These are phyloP conservation scores for Sphyrna mokarran DNA, from an alignment of 2,113 vertebrate species.

Conservation along the genomic window DNA sequence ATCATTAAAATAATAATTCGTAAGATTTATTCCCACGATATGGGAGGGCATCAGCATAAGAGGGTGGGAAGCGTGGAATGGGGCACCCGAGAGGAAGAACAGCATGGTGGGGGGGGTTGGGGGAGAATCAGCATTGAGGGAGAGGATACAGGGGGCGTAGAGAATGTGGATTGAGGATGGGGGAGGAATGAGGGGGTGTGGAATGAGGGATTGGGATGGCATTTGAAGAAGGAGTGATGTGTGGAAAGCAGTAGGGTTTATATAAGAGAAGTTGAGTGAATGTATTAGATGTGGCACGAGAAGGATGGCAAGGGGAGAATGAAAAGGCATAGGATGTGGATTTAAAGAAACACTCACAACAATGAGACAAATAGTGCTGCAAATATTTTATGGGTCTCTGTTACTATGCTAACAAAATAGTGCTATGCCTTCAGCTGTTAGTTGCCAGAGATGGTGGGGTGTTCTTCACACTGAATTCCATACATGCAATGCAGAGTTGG, in stretches of 20 bases:
- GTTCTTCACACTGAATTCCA: background rate
- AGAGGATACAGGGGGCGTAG: background rate
- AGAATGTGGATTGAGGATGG: background rate
- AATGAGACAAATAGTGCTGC: background rate
- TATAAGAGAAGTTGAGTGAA: background rate
- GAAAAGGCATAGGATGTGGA: background rate
- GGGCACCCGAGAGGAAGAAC: too few species aligned
- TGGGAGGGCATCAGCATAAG: too few species aligned
- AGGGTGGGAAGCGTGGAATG: too few species aligned
- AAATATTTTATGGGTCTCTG: background rate
- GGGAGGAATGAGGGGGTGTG: background rate
- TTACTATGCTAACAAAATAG: background rate
- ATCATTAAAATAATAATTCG: too few species aligned
- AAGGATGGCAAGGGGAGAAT: background rate
- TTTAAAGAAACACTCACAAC: background rate
- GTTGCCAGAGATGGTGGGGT: background rate
- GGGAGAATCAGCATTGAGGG: background rate
- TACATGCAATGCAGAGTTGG: background rate
- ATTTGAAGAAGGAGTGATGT: background rate
- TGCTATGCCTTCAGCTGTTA: background rate
- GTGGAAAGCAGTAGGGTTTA: background rate
- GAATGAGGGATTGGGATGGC: background rate
- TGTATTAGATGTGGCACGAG: background rate
- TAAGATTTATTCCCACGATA: background rate
- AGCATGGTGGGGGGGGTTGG: too few species aligned